phyloP scores from a whole-genome alignment of 1,140 invertebrate species.

The Lordiphosa clarofinis region DNA sequence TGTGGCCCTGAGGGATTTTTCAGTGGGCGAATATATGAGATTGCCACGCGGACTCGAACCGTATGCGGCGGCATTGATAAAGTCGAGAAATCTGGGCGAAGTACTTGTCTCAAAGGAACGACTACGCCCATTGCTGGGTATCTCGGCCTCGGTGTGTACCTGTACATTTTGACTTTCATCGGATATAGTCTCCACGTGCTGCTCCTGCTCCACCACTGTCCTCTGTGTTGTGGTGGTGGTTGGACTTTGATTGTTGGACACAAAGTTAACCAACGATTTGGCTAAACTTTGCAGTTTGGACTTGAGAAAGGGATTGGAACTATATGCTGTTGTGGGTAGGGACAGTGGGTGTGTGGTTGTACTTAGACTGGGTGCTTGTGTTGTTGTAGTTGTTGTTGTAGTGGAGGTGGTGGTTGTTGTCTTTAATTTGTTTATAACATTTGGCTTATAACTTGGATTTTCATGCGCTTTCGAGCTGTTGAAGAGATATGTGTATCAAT shows the following conservation, averaged over 20 bases:
- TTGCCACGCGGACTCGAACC: conserved; percentile 43
- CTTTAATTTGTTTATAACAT: conserved; percentile 51
- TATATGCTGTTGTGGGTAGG: conserved; percentile 33
- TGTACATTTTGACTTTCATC: conserved; percentile 62
- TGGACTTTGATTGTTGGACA: conserved; percentile 27
- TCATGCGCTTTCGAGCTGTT: conserved; percentile 78
- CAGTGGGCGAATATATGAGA: conserved; percentile 25
- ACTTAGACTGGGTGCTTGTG: conserved; percentile 38
- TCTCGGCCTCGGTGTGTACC: conserved; percentile 44
- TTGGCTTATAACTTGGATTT: conserved; percentile 63
- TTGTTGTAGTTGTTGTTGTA: conserved; percentile 28
- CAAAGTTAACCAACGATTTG: conserved; percentile 38
- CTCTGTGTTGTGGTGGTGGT: conserved; percentile 6
- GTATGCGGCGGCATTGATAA: conserved; percentile 61
- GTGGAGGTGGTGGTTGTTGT: conserved; percentile 35
- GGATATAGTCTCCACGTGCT: conserved; percentile 49
- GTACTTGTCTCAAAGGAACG: conserved; percentile 44
- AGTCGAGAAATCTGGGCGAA: conserved; percentile 48
- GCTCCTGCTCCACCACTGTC: conserved; percentile 28
- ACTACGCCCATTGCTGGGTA: conserved; percentile 28
- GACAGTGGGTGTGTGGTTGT: conserved; percentile 20
- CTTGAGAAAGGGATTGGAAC: conserved; percentile 63
- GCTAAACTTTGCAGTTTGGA: conserved; percentile 52
- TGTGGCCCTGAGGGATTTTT: conserved; percentile 10
- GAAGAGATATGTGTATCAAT: conserved; percentile 73